phyloP scores from a whole-genome alignment of 2,888 invertebrate genomes.

The Xestia c-nigrum region DNA sequence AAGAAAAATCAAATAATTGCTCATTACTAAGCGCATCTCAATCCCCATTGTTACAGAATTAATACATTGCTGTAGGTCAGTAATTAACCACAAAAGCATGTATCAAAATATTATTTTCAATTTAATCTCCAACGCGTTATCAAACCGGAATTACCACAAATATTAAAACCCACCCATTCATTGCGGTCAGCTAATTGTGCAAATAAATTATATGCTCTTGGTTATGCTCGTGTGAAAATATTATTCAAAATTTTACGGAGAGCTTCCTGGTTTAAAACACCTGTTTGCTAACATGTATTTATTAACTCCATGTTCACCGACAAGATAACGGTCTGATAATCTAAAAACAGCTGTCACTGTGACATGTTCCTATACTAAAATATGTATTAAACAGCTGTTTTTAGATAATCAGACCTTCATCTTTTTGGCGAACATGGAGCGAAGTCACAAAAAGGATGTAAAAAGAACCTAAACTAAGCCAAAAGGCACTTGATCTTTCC shows the following conservation, averaged over 20 bases:
- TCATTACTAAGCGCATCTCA: background rate
- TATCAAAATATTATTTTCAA: constrained; percentile 4
- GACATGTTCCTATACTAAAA: no score
- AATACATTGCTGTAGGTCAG: background rate
- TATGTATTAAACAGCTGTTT: no score
- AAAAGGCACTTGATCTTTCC: no score
- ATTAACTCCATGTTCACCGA: no score
- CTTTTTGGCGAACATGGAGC: no score
- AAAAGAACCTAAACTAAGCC: no score
- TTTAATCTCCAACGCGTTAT: constrained; percentile 12
- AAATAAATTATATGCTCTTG: constrained; percentile 23
- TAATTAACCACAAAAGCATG: constrained; percentile 11
- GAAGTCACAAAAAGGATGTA: background rate
- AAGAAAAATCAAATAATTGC: no score
- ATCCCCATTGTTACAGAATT: background rate
- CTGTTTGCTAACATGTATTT: no score
- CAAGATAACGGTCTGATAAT: no score
- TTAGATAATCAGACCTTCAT: no score
- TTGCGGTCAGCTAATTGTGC: constrained; percentile 37
- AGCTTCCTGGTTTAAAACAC: background rate
- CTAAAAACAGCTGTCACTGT: no score
- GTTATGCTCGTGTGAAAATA: background rate
- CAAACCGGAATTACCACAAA: constrained; percentile 19
- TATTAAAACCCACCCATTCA: constrained; percentile 21
- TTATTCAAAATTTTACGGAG: background rate